Evolutionary conservation across 2,113 vertebrate species (phyloP).

Genomic region (Baryphthengus martii): DNA sequence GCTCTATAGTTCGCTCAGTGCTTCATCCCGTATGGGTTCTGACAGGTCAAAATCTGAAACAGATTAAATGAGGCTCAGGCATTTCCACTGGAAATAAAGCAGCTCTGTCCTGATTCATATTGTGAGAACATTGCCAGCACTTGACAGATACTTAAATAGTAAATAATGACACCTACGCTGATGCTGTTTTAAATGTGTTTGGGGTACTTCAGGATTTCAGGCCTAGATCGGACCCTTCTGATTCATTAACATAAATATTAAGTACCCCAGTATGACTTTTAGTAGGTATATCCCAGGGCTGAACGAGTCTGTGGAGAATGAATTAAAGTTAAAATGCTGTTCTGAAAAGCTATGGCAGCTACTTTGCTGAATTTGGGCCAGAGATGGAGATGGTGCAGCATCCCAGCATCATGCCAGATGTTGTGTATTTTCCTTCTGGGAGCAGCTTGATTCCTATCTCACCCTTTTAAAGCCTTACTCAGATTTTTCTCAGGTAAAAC

Average conservation of each 20-base stretch:
- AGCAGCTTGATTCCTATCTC: background rate
- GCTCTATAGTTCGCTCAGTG: background rate
- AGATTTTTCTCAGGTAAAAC: background rate
- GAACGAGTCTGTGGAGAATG: background rate
- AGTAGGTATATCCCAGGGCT: background rate
- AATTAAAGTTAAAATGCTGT: background rate
- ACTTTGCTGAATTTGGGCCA: background rate
- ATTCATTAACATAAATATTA: background rate
- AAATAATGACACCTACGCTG: background rate
- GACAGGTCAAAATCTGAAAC: conserved; percentile 44
- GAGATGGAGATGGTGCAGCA: background rate
- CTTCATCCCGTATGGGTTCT: background rate
- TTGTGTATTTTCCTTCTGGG: background rate
- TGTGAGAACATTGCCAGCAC: background rate
- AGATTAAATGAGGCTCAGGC: conserved; percentile 29
- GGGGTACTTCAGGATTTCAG: background rate
- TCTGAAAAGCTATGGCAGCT: background rate
- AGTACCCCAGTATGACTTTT: background rate
- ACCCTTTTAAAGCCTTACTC: background rate
- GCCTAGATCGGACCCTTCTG: background rate
- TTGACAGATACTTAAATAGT: conserved; percentile 4
- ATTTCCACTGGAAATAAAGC: conserved; percentile 34
- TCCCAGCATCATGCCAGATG: background rate
- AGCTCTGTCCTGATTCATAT: conserved; percentile 39
- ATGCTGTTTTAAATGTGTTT: background rate